Percentiles rank a stretch among this genome's conserved stretches.
Conservation (phyloP, 2,797 vertebrate species). For the Parauchenoglanis punctatus region DNA sequence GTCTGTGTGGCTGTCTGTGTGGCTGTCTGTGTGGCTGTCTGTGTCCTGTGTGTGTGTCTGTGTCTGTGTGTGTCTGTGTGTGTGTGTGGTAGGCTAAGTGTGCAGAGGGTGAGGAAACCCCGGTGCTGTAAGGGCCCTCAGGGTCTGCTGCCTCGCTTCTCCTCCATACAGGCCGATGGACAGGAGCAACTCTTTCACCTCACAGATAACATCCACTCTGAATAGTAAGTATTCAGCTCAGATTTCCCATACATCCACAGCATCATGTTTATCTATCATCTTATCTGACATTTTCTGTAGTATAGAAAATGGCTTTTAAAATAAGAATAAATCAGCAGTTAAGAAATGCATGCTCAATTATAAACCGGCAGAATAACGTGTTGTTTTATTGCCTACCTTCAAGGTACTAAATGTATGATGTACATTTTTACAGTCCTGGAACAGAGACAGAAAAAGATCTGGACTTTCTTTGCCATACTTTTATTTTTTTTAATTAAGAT, state of each 20-base stretch:
- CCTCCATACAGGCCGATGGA: slow-evolving; percentile 85
- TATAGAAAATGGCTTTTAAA: background rate
- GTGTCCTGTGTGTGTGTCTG: background rate
- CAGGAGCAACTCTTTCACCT: slow-evolving; percentile 95
- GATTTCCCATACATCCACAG: background rate
- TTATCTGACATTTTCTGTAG: background rate
- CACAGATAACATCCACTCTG: slow-evolving; percentile 92
- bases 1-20: slow-evolving; percentile 31
- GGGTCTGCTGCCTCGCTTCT: slow-evolving; percentile 89
- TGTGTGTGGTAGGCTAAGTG: slow-evolving; percentile 75
- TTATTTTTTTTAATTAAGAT: background rate
- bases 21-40: too few species aligned
- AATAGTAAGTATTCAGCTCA: slow-evolving; percentile 83
- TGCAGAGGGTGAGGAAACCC: slow-evolving; percentile 85
- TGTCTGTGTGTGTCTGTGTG: slow-evolving; percentile 38
- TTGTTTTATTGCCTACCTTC: background rate
- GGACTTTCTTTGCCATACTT: background rate
- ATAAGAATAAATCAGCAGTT: background rate
- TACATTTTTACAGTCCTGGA: background rate
- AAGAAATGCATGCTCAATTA: background rate
- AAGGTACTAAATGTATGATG: background rate
- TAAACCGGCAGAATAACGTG: background rate
- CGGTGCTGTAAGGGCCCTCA: slow-evolving; percentile 93
- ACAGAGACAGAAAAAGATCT: background rate
- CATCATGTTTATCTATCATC: background rate